A percentile compares a stretch with the other conserved stretches of the same genome.
phyloP scores from a whole-genome alignment of 2,797 vertebrate genomes.

The Percopsis omiscomaycus region DNA sequence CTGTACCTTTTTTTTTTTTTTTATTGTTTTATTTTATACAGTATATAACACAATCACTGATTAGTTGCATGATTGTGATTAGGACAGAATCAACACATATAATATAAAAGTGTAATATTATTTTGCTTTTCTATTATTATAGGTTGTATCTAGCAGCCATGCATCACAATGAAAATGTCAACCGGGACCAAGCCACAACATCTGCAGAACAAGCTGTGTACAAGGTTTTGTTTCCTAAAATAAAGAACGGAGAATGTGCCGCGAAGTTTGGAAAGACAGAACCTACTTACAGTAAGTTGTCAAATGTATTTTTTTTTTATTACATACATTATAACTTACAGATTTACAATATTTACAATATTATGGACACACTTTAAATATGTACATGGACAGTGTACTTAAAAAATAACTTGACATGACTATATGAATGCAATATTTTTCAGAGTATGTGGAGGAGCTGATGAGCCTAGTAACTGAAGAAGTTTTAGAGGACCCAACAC shows the following conservation, averaged over 20 bases:
- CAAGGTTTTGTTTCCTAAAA: slow-evolving; percentile 3
- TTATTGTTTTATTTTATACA: not conserved
- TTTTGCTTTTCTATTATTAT: not conserved
- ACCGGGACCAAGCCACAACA: not conserved
- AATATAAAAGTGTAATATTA: not conserved
- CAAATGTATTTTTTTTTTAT: not conserved
- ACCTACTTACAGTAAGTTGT: slow-evolving; percentile 1
- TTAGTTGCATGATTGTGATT: no score
- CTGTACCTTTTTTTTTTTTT: not conserved
- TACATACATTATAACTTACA: not conserved
- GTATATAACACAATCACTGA: no score
- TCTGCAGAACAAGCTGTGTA: not conserved
- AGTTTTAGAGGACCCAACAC: not conserved
- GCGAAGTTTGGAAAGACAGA: not conserved
- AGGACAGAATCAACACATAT: not conserved
- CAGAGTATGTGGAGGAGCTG: slow-evolving; percentile 11
- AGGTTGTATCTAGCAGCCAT: slow-evolving; percentile 12
- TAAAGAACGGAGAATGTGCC: slow-evolving; percentile 6
- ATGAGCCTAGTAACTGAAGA: slow-evolving; percentile 7
- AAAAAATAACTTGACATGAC: not conserved
- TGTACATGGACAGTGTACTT: not conserved
- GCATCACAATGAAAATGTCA: slow-evolving; percentile 15
- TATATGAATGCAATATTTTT: not conserved
- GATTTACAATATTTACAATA: slow-evolving; percentile 1
- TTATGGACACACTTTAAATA: not conserved